A percentile compares a stretch with the other conserved stretches of the same genome.
These are phyloP conservation scores for Pedionomus torquatus DNA, from an alignment of 2,113 vertebrate species.

Conservation along the genomic window DNA sequence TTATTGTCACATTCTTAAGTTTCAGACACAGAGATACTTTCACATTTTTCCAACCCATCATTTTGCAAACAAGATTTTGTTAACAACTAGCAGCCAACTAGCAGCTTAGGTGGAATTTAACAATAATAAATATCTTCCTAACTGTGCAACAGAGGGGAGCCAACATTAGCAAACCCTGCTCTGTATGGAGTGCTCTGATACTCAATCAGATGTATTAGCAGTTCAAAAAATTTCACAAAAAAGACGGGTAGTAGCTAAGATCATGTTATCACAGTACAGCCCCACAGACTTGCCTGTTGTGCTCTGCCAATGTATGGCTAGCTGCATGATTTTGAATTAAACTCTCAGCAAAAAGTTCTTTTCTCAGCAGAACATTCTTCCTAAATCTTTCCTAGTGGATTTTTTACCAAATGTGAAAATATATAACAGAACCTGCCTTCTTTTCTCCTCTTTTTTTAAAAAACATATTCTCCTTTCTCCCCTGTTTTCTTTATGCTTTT, in stretches of 20 bases:
- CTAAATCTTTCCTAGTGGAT: background rate
- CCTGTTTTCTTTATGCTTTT: background rate
- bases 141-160: background rate
- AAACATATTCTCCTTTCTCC: background rate
- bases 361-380: background rate
- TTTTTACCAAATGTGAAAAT: background rate
- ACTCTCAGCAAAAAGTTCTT: no score
- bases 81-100: background rate
- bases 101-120: background rate
- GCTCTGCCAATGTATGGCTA: background rate
- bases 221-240: background rate
- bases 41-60: background rate
- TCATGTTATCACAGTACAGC: background rate
- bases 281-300: background rate
- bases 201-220: background rate
- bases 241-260: background rate
- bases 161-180: background rate
- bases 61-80: background rate
- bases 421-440: background rate
- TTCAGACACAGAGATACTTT: background rate
- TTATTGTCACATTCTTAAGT: background rate
- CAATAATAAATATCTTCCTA: background rate
- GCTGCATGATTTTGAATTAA: background rate
- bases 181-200: background rate
- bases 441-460: background rate